These are phyloP conservation scores for Phrynocephalus versicolor DNA, from an alignment of 2,113 vertebrate species.

Conservation along the genomic window DNA sequence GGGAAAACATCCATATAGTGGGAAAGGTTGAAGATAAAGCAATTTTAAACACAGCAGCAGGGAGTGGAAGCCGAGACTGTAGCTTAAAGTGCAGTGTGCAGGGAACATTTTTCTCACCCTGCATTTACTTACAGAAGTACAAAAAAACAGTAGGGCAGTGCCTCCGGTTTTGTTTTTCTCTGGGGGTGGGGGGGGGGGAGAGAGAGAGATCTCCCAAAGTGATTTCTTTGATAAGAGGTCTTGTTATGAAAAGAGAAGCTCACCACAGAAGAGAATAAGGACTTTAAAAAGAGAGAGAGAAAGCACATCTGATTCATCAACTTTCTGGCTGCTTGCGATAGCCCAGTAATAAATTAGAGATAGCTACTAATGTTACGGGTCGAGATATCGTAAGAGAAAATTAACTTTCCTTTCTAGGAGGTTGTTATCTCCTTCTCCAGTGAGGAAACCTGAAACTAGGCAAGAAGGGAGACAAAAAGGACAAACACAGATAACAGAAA, in stretches of 20 bases:
- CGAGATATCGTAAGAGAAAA: constrained; percentile 33
- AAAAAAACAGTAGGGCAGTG: no score
- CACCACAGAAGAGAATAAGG: neutral
- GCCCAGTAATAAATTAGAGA: neutral
- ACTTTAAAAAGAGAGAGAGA: no score
- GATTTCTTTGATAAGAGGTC: neutral
- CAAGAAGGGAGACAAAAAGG: neutral
- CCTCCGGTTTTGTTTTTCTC: no score
- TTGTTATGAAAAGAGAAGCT: neutral
- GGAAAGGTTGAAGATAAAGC: neutral
- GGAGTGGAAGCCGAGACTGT: neutral
- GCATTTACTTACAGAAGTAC: no score
- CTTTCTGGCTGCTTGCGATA: neutral
- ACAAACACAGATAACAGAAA: rapidly evolving
- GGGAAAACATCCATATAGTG: rapidly evolving
- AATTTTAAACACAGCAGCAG: neutral
- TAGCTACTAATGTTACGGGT: neutral
- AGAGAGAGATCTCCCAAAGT: neutral
- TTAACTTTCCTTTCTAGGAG: neutral
- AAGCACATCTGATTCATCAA: neutral
- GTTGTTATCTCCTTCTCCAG: neutral
- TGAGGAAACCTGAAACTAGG: neutral
- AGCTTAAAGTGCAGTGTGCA: neutral
- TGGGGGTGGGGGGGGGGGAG: neutral
- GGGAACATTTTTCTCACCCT: rapidly evolving